Base-by-base conservation (phyloP, 2,113 vertebrate species). In the Prunella himalayana region DNA sequence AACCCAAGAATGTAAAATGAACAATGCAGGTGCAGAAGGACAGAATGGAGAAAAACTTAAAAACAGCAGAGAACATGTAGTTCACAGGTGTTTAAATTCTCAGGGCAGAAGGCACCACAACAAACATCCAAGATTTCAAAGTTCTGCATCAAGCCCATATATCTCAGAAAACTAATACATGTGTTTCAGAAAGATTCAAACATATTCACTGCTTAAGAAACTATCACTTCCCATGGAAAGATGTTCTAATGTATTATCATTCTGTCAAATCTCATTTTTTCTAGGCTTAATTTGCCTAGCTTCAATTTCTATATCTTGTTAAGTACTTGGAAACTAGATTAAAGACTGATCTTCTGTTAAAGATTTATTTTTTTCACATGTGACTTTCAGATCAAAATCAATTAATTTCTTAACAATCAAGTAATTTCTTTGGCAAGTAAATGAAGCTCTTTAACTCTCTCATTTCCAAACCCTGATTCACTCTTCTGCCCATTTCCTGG, bases 361-460 rank as follows among this genome's bases (percentile, higher is more conserved):
- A 51, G 56, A 64, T 13, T 60, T 65, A 59, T 71, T 54, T 47
- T 28, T 31, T 61, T 57, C 61, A 76, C 16, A 61, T 16, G 35
- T 87, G 70, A 85, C 56, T 85, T 95, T 66, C 65, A 82, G 81
- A 95, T 82, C 44, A 92, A 90, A 89, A 95, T 89, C 12, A 89
- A 76, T 60, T 92, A 0, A 89, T 89, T 94, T 94, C 65, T 94
- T 91, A 91, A 78, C 57, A 91, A 94, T 77, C 50, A 86, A 81
- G 20, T 50, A 0, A 71, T 84, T 91, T 82, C 14, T 91, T 82
- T 87, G 70, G 76, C 54, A 94, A 87, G 51, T 81, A 92, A 92
- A 79, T 33, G 59, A 42, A 91, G 16, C 23, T 87, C 84, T 86
- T 87, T 72, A 92, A 89, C 69, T 25, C 44, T 71, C 15, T 82